phyloP scores from a whole-genome alignment of 2,113 vertebrate species.

The Acinonyx jubatus region DNA sequence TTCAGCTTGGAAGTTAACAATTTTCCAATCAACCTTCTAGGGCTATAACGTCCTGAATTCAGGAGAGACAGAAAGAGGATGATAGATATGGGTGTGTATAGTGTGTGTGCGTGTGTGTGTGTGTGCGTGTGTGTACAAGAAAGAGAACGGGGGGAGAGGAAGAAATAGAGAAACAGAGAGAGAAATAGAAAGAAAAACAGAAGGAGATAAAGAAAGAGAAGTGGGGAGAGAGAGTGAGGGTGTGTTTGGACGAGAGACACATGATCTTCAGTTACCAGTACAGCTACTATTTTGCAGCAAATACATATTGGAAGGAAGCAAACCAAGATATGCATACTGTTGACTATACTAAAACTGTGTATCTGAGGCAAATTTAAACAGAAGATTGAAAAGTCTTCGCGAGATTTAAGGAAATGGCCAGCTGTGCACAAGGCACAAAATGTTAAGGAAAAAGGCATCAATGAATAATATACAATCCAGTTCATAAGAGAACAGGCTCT shows the following conservation, averaged over 20 bases:
- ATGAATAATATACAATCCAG: neutral
- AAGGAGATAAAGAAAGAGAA: neutral
- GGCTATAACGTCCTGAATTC: neutral
- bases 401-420: neutral
- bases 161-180: no score
- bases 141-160: neutral
- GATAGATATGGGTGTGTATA: neutral
- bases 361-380: neutral
- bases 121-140: neutral
- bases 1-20: neutral
- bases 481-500: neutral
- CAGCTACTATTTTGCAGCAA: neutral
- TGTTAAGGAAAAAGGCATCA: accelerated
- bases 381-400: neutral
- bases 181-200: no score
- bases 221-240: no score
- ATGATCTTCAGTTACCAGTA: neutral
- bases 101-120: neutral
- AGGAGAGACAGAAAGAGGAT: neutral
- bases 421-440: neutral
- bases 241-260: neutral
- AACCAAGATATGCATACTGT: neutral
- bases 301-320: neutral
- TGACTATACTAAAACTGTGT: neutral
- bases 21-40: neutral